These are phyloP conservation scores for Lysandra coridon DNA, from an alignment of 2,888 invertebrate species.

Conservation along the genomic window DNA sequence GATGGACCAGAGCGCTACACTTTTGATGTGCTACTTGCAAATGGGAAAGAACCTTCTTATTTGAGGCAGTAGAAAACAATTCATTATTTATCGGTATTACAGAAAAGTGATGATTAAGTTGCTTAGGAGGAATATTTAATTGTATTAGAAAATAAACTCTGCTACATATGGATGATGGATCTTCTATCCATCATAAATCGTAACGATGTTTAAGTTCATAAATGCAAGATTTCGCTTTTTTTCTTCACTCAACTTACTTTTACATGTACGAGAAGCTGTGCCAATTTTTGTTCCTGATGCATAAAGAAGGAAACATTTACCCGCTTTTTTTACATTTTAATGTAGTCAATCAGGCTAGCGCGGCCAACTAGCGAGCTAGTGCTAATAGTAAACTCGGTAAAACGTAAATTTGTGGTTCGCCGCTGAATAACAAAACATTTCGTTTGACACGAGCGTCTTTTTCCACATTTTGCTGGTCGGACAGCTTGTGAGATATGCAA, in stretches of 20 bases:
- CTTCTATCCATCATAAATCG: too few species aligned
- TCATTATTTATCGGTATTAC: neutral
- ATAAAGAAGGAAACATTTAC: neutral
- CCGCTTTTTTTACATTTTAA: neutral
- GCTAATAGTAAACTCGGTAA: slow-evolving; percentile 3
- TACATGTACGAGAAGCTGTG: neutral
- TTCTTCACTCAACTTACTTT: neutral
- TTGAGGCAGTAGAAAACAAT: neutral
- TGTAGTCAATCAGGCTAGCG: neutral
- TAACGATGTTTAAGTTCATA: neutral
- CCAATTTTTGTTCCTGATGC: neutral
- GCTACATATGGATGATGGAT: too few species aligned
- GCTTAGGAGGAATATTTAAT: neutral
- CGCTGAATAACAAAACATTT: slow-evolving; percentile 2
- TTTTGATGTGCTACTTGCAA: neutral
- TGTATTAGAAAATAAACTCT: too few species aligned
- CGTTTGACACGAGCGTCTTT: slow-evolving; percentile 1
- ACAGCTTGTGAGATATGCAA: slow-evolving; percentile 27
- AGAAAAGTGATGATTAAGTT: neutral
- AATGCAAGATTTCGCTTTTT: neutral
- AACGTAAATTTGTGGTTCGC: slow-evolving; percentile 2
- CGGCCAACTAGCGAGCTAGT: neutral
- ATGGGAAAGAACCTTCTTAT: neutral
- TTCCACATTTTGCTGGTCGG: slow-evolving; percentile 21
- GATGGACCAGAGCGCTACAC: neutral